These are phyloP conservation scores for Fratercula arctica DNA, from an alignment of 2,797 vertebrate genomes.

Conservation along the genomic window DNA sequence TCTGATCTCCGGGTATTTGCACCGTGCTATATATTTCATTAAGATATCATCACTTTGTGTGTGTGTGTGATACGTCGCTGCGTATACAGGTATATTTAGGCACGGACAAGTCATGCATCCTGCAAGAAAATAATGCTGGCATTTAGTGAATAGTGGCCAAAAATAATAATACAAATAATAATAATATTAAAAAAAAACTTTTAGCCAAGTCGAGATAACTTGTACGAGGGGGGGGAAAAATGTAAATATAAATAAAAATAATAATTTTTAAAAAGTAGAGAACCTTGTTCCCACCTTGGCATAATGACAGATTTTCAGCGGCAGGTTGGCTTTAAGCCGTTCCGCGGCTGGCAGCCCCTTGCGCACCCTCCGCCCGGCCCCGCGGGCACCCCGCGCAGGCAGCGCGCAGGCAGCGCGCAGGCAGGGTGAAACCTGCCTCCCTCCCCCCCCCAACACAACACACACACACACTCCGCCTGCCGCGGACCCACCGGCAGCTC, in stretches of 20 bases:
- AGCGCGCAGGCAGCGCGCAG: neutral
- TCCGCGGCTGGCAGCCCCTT: neutral
- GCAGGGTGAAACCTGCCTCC: neutral
- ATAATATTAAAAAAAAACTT: slow-evolving; percentile 30
- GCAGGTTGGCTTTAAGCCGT: slow-evolving; percentile 45
- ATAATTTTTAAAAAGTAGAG: neutral
- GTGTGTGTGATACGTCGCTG: neutral
- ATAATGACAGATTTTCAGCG: neutral
- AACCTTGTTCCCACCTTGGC: neutral
- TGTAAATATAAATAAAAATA: neutral
- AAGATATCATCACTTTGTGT: slow-evolving; percentile 15
- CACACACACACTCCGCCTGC: neutral
- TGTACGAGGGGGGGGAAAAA: fast-evolving
- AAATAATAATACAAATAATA: neutral
- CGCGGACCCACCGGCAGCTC: neutral
- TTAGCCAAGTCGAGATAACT: neutral
- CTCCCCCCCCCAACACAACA: too few relatives aligned
- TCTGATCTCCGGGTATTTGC: slow-evolving; percentile 50
- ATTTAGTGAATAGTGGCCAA: neutral
- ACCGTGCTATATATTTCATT: slow-evolving; percentile 30
- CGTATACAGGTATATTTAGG: neutral
- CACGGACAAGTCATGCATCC: neutral
- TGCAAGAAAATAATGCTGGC: neutral
- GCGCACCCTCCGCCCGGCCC: neutral
- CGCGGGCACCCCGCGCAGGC: neutral